Conservation (phyloP, 2,888 invertebrate genomes). For the Notodonta dromedarius region DNA sequence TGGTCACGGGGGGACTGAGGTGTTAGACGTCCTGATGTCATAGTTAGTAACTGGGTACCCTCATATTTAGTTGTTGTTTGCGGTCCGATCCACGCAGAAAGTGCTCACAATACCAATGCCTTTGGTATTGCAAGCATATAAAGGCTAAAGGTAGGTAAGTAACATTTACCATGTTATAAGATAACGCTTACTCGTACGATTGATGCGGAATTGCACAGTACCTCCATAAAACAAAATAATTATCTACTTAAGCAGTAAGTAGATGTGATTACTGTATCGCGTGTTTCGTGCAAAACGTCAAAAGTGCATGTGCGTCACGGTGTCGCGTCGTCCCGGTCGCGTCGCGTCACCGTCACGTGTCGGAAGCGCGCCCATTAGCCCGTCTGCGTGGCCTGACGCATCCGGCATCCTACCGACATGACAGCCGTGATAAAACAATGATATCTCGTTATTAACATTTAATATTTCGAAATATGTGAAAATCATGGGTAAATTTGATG, state of each 20-base stretch:
- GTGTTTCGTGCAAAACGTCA: slow-evolving; percentile 38
- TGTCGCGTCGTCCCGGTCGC: slow-evolving; percentile 34
- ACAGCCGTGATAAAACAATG: slow-evolving; percentile 44
- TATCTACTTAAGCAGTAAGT: not conserved
- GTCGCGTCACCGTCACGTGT: slow-evolving; percentile 45
- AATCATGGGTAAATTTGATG: not conserved
- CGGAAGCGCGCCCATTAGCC: slow-evolving; percentile 69
- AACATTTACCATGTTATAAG: too few species aligned
- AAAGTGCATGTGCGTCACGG: slow-evolving; percentile 50
- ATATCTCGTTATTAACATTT: slow-evolving; percentile 7
- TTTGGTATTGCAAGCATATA: too few species aligned
- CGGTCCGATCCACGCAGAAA: too few species aligned
- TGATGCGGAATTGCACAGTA: too few species aligned
- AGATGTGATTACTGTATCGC: slow-evolving; percentile 16
- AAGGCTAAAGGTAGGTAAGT: too few species aligned
- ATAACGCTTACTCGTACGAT: too few species aligned
- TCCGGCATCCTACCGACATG: slow-evolving; percentile 51
- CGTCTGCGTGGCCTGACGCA: slow-evolving; percentile 58
- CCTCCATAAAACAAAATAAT: too few species aligned
- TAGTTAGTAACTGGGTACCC: too few species aligned
- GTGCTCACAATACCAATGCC: too few species aligned
- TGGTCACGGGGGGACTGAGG: too few species aligned
- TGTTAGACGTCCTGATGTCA: too few species aligned
- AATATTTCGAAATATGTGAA: not conserved
- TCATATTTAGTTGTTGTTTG: too few species aligned